These are phyloP conservation scores for Melanotus villosus DNA, from an alignment of 2,888 invertebrate species.

Conservation along the genomic window DNA sequence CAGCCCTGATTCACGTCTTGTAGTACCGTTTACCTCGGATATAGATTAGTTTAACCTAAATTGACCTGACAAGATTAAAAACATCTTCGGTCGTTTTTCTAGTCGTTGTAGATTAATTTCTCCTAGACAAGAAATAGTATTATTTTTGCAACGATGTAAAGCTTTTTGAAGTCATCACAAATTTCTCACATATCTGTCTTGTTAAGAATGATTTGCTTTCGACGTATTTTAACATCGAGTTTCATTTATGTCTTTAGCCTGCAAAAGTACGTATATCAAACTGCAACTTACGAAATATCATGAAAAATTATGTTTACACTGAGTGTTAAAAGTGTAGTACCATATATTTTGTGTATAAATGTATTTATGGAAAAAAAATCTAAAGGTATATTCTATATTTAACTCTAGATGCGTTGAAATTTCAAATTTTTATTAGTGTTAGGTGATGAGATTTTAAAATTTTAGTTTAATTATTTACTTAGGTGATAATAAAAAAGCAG, in stretches of 20 bases:
- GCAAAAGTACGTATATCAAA: conserved; percentile 31
- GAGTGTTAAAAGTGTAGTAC: conserved; percentile 44
- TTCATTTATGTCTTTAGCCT: not conserved
- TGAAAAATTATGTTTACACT: conserved; percentile 44
- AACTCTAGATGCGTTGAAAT: conserved; percentile 48
- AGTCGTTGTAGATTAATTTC: conserved; percentile 33
- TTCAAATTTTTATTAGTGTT: conserved; percentile 43
- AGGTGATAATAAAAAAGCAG: not conserved
- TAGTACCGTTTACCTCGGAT: conserved; percentile 20
- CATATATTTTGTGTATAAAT: conserved; percentile 57
- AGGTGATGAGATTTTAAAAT: conserved; percentile 4
- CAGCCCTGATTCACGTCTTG: conserved; percentile 40
- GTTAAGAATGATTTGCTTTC: conserved; percentile 21
- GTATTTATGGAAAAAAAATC: conserved; percentile 47
- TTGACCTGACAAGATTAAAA: conserved; percentile 46
- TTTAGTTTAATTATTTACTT: not conserved
- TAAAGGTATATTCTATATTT: conserved; percentile 45
- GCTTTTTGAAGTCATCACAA: conserved; percentile 28
- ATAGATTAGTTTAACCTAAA: conserved; percentile 34
- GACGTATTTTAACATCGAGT: not conserved
- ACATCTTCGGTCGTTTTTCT: conserved; percentile 34
- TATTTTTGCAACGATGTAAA: conserved; percentile 21
- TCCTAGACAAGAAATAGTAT: conserved; percentile 25
- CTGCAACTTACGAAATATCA: conserved; percentile 34
- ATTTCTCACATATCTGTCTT: conserved; percentile 40